These are phyloP conservation scores for Elephantulus edwardii DNA, from an alignment of 2,113 vertebrate genomes.

Conservation along the genomic window DNA sequence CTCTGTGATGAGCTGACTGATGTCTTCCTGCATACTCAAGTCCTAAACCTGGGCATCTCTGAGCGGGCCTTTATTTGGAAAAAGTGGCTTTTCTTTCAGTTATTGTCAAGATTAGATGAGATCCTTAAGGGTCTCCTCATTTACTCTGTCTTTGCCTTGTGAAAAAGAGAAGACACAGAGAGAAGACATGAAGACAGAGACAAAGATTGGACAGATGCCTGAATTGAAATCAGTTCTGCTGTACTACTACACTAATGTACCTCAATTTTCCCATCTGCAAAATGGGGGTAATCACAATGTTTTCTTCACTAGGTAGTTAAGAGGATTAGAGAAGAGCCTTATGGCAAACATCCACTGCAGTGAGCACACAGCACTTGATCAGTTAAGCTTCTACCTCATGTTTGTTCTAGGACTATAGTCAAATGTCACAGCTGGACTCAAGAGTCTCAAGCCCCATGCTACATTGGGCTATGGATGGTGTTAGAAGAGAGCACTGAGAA, in stretches of 20 bases:
- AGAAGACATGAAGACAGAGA: neutral
- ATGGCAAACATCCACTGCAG: neutral
- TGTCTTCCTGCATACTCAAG: neutral
- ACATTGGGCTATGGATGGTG: too few relatives aligned
- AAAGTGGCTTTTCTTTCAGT: neutral
- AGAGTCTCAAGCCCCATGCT: too few relatives aligned
- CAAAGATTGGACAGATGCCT: neutral
- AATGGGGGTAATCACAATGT: neutral
- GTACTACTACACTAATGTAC: too few relatives aligned
- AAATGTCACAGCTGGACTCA: neutral
- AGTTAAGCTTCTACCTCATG: too few relatives aligned
- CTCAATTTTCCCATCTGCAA: neutral
- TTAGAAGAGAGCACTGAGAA: too few relatives aligned
- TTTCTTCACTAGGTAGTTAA: neutral
- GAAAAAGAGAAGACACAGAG: neutral
- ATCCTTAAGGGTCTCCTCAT: neutral
- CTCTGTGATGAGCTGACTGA: neutral
- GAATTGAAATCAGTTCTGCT: neutral
- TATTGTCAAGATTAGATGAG: neutral
- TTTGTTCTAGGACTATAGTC: too few relatives aligned
- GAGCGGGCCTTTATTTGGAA: neutral
- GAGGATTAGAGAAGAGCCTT: neutral
- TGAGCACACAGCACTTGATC: neutral
- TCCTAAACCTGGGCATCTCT: neutral
- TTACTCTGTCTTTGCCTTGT: neutral